Conservation (phyloP, 2,888 invertebrate species). For the Epinotia brunnichana region DNA sequence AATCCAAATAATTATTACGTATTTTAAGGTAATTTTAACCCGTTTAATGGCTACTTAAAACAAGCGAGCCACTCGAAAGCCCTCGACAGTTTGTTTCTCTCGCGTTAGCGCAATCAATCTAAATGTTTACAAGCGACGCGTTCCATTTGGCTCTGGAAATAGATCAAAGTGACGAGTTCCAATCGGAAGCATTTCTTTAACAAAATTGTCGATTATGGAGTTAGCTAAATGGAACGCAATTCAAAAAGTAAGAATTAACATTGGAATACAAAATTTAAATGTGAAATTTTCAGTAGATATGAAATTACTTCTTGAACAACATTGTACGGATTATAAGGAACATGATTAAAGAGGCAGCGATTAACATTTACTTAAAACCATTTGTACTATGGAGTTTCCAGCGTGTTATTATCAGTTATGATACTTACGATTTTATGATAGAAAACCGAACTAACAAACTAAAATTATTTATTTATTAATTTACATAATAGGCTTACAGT, state of each 20-base stretch:
- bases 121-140: slow-evolving; percentile 60
- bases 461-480: too few species aligned
- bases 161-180: slow-evolving; percentile 73
- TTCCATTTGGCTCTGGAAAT: slow-evolving; percentile 67
- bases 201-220: slow-evolving; percentile 33
- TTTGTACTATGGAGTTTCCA: too few species aligned
- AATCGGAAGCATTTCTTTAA: slow-evolving; percentile 42
- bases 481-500: too few species aligned
- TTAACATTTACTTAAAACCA: too few species aligned
- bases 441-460: too few species aligned
- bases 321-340: too few species aligned
- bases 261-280: too few species aligned
- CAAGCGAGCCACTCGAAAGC: slow-evolving; percentile 32
- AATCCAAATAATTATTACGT: background rate
- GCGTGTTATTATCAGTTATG: too few species aligned
- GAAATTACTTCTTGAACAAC: background rate
- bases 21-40: background rate
- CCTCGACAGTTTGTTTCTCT: slow-evolving; percentile 54
- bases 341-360: too few species aligned
- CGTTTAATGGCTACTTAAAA: slow-evolving; percentile 20
- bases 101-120: slow-evolving; percentile 63
- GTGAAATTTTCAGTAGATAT: too few species aligned
- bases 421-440: too few species aligned
- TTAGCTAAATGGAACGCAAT: slow-evolving; percentile 18
- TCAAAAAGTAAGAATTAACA: too few species aligned